Base-by-base conservation (phyloP, 2,888 invertebrate genomes). In the Rhimphoctona megacephalus region DNA sequence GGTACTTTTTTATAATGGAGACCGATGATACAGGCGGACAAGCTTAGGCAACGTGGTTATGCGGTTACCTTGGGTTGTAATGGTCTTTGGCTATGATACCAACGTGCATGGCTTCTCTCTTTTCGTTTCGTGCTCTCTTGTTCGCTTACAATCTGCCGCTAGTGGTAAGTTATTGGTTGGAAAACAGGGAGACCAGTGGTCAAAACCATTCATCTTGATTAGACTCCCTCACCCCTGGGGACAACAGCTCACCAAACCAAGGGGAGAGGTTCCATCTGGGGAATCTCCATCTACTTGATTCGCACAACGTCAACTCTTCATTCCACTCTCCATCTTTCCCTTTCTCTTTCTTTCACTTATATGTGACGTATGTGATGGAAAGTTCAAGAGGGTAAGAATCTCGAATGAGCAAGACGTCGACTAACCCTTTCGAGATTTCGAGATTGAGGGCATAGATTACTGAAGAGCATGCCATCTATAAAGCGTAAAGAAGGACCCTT, bases 141-240 rank as follows among this genome's bases (percentile, higher is more conserved):
- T 22, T 61, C 73, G 73, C 74, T 82, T 72, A 76, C 70, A 67
- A 77, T 86, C 80, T 86, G 76, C 72, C 69, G 81, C 52, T 86
- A 61, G 86, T 84, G 89, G 84, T 90, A 90, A 92, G 92, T 92
- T 90, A 91, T 90, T 89, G 91, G 91, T 89, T 86, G 90, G 90
- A 87, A 90, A 91, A 91, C 88, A 89, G 87, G 85, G 86, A 69
- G 90, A 90, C 90, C 88, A 90, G 88, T 89, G 89, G 90, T 89
- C 90, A 89, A 89, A 91, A 90, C 91, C 92, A 93, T 93, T 93
- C 93, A 93, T 93, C 89, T 91, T 93, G 93, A 93, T 93, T 93
- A 93, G 92, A 92, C 89, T 90, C 85, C 90, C 90, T 90, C 90
- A 91, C 92, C 92, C 91, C 85, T 88, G 90, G 92, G 93, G 90